Conservation (phyloP, 2,113 vertebrate genomes). For the Clarias macrocephalus region DNA sequence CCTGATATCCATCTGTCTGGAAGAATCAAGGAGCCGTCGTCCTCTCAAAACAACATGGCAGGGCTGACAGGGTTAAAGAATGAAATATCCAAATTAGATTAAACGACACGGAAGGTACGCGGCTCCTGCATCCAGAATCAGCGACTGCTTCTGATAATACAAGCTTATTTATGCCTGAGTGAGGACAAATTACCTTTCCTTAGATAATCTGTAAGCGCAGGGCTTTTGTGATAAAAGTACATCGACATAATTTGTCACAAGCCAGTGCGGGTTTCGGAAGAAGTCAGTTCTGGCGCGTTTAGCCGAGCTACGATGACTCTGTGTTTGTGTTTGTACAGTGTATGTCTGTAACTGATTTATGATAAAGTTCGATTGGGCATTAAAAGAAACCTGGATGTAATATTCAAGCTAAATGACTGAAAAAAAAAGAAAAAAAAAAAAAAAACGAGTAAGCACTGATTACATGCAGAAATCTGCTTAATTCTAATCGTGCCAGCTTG, state of each 20-base stretch:
- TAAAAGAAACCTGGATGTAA: constrained; percentile 9
- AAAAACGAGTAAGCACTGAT: background rate
- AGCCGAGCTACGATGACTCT: constrained; percentile 4
- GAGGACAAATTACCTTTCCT: constrained; percentile 35
- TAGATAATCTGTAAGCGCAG: constrained; percentile 1
- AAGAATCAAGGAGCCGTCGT: background rate
- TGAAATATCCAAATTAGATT: constrained; percentile 3
- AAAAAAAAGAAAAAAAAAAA: background rate
- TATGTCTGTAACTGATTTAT: background rate
- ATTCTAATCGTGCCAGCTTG: background rate
- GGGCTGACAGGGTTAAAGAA: background rate
- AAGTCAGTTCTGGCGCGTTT: background rate
- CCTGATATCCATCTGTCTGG: background rate
- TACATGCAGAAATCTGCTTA: background rate
- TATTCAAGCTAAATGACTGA: constrained; percentile 20
- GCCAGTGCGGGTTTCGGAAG: background rate
- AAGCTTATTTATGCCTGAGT: constrained; percentile 13
- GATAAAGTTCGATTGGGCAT: background rate
- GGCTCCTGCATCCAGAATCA: constrained; percentile 3
- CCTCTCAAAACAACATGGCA: background rate
- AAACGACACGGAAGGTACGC: background rate
- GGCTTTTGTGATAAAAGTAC: constrained; percentile 24
- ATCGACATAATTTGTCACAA: constrained; percentile 8
- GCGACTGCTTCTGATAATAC: background rate
- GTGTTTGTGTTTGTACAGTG: background rate